Conservation (phyloP, 2,797 vertebrate species). For the Chelon labrosus region DNA sequence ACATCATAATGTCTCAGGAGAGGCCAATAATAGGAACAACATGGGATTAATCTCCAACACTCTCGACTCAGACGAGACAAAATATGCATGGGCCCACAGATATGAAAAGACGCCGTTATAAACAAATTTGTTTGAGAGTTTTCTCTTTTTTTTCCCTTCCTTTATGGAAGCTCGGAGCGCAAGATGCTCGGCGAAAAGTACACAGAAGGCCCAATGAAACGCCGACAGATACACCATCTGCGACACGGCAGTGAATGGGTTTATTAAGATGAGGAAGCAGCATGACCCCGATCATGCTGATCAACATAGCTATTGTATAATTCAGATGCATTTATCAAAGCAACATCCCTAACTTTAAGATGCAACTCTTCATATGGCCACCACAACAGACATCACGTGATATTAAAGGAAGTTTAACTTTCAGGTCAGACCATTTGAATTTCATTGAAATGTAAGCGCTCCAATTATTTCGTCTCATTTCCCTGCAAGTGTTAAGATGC, state of each 20-base stretch:
- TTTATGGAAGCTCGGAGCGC: slow-evolving; percentile 11
- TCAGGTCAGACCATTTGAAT: background rate
- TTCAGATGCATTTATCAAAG: background rate
- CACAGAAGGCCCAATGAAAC: slow-evolving; percentile 25
- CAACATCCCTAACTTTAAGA: background rate
- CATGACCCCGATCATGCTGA: background rate
- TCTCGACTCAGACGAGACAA: slow-evolving; percentile 71
- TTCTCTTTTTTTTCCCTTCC: slow-evolving; percentile 40
- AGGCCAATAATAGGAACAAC: slow-evolving; percentile 84
- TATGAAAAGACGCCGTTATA: slow-evolving; percentile 66
- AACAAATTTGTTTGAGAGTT: slow-evolving; percentile 71
- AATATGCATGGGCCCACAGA: slow-evolving; percentile 75
- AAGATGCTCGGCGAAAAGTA: slow-evolving; percentile 18
- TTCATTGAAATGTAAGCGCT: background rate
- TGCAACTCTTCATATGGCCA: background rate
- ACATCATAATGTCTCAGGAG: slow-evolving; percentile 83
- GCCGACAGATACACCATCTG: background rate
- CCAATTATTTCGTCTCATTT: background rate
- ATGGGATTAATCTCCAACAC: slow-evolving; percentile 81
- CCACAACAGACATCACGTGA: background rate
- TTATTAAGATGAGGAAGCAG: background rate
- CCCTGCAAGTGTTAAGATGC: too few species aligned
- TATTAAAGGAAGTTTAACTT: background rate
- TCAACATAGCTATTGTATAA: background rate
- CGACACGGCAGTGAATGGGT: background rate